phyloP scores from a whole-genome alignment of 2,888 invertebrate species.

The Timema cristinae region DNA sequence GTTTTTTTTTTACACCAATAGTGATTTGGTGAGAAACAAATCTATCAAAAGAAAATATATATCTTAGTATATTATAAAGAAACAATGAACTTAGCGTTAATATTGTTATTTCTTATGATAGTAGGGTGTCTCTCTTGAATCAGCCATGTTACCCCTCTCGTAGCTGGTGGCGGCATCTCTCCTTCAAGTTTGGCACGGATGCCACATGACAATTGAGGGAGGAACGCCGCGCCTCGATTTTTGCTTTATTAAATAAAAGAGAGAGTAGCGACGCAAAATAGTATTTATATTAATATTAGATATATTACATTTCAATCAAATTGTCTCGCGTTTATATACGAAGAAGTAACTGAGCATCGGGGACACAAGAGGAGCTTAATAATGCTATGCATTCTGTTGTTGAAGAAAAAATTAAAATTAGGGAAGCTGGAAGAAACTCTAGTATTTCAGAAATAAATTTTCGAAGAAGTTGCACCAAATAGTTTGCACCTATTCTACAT shows the following conservation, averaged over 20 bases:
- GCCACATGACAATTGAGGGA: background rate
- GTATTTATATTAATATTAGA: background rate
- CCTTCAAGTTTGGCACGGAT: background rate
- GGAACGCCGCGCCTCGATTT: background rate
- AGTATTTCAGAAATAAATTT: background rate
- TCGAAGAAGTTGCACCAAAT: too few species aligned
- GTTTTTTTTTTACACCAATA: background rate
- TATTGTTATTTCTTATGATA: background rate
- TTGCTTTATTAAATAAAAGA: background rate
- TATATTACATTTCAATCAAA: background rate
- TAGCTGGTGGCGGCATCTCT: background rate
- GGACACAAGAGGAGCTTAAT: background rate
- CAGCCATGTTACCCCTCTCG: background rate
- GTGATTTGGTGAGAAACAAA: background rate
- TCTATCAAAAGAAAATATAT: background rate
- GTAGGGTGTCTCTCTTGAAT: background rate
- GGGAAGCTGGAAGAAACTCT: conserved; percentile 7
- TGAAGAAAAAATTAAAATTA: conserved; percentile 12
- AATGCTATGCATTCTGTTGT: background rate
- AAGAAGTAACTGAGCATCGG: background rate
- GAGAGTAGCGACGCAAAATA: background rate
- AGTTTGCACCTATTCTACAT: too few species aligned
- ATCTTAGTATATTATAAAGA: conserved; percentile 26
- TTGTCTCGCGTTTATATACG: background rate
- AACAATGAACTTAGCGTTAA: conserved; percentile 35